A percentile compares a stretch with the other conserved stretches of the same genome.
phyloP scores from a whole-genome alignment of 2,888 invertebrate genomes.

The Notodonta ziczac region DNA sequence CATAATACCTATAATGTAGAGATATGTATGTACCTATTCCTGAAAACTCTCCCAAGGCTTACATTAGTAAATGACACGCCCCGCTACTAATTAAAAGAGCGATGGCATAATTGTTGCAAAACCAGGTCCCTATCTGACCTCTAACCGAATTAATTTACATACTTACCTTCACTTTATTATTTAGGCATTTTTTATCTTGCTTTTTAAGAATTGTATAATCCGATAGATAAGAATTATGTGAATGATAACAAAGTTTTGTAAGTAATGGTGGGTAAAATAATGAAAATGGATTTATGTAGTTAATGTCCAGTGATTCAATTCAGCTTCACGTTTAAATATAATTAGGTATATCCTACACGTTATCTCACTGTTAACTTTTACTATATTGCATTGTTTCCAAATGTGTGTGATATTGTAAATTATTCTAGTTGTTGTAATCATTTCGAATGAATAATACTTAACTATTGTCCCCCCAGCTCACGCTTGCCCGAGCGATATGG shows the following conservation, averaged over 20 bases:
- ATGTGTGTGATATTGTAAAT: slow-evolving; percentile 48
- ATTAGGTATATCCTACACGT: slow-evolving; percentile 26
- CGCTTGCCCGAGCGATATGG: slow-evolving; percentile 28
- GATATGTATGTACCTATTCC: too few species aligned
- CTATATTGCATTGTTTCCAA: slow-evolving; percentile 35
- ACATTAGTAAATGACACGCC: not conserved
- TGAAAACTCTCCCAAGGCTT: too few species aligned
- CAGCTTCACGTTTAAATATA: not conserved
- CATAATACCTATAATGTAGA: not conserved
- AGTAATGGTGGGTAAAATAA: not conserved
- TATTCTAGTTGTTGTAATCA: slow-evolving; percentile 41
- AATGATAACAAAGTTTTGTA: not conserved
- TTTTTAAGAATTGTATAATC: not conserved
- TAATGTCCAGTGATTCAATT: slow-evolving; percentile 18
- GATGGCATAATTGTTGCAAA: not conserved
- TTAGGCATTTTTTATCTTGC: not conserved
- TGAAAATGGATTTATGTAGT: not conserved
- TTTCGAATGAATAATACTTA: slow-evolving; percentile 27
- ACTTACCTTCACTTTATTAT: slow-evolving; percentile 1
- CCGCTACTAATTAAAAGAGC: not conserved
- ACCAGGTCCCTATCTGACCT: not conserved
- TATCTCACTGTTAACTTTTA: slow-evolving; percentile 47
- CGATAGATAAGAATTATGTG: slow-evolving; percentile 7
- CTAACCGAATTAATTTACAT: not conserved
- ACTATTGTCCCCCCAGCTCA: slow-evolving; percentile 27